Conservation (phyloP, 2,797 vertebrate species). For the Masticophis lateralis region DNA sequence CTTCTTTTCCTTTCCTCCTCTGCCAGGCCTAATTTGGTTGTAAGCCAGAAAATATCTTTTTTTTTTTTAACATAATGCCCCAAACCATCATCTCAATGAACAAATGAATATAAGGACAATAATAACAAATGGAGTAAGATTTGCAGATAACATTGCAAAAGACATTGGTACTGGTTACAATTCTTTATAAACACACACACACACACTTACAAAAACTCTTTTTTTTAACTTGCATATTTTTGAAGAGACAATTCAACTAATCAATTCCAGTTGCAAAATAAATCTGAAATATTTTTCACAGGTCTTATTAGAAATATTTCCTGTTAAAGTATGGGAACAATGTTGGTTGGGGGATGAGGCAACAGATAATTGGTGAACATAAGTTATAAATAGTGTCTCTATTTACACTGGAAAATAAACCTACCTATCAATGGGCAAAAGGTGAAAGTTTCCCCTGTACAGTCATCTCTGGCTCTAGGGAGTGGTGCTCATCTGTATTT, state of each 20-base stretch:
- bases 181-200: background rate
- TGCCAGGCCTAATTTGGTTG: background rate
- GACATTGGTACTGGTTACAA: background rate
- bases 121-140: background rate
- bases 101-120: background rate
- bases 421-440: conserved; percentile 47
- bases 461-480: no score
- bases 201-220: background rate
- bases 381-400: conserved; percentile 33
- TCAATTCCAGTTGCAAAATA: conserved; percentile 52
- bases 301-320: conserved; percentile 50
- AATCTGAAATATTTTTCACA: conserved; percentile 47
- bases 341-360: background rate
- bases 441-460: background rate
- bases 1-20: background rate
- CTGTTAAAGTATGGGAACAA: conserved; percentile 43
- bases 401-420: conserved; percentile 54
- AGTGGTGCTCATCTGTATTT: no score
- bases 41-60: background rate
- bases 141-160: background rate
- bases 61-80: background rate
- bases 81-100: background rate
- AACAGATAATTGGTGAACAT: conserved; percentile 35
- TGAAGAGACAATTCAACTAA: conserved; percentile 49
- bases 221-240: conserved; percentile 30